These are phyloP conservation scores for Phataginus tetradactyla DNA, from an alignment of 2,797 vertebrate species.

Conservation along the genomic window DNA sequence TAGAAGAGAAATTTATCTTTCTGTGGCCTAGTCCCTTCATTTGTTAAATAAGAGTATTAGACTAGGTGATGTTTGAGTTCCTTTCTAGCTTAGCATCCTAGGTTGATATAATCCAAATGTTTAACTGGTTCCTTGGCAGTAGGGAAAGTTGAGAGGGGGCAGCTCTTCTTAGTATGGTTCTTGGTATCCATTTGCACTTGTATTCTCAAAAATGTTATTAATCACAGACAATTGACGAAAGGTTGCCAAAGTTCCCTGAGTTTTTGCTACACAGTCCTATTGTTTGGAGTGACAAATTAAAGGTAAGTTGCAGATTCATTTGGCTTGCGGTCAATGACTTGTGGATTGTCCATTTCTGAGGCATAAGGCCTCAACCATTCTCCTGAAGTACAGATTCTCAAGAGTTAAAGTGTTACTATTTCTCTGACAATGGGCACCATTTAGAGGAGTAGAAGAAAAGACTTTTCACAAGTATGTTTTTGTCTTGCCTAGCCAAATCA, in stretches of 20 bases:
- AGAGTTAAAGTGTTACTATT: not conserved
- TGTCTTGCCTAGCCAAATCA: not conserved
- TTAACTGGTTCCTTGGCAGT: constrained; percentile 1
- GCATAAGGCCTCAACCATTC: not conserved
- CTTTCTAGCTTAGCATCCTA: not conserved
- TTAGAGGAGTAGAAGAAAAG: not conserved
- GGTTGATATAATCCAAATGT: not conserved
- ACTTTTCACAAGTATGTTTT: not conserved
- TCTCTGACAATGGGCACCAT: constrained; percentile 5
- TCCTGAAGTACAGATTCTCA: not conserved
- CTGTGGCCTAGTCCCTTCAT: not conserved
- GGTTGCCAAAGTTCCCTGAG: not conserved
- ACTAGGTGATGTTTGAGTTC: not conserved
- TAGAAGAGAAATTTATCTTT: not conserved
- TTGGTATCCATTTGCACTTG: constrained; percentile 17
- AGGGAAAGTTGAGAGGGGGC: not conserved
- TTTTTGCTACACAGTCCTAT: not conserved
- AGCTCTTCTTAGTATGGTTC: not conserved
- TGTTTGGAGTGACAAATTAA: constrained; percentile 6
- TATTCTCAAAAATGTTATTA: not conserved
- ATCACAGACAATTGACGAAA: not conserved
- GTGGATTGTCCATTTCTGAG: not conserved
- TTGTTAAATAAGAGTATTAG: not conserved
- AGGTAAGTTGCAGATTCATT: not conserved
- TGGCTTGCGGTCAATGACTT: not conserved